phyloP scores from a whole-genome alignment of 2,113 vertebrate species.

The Tenebrosternarchus preto region DNA sequence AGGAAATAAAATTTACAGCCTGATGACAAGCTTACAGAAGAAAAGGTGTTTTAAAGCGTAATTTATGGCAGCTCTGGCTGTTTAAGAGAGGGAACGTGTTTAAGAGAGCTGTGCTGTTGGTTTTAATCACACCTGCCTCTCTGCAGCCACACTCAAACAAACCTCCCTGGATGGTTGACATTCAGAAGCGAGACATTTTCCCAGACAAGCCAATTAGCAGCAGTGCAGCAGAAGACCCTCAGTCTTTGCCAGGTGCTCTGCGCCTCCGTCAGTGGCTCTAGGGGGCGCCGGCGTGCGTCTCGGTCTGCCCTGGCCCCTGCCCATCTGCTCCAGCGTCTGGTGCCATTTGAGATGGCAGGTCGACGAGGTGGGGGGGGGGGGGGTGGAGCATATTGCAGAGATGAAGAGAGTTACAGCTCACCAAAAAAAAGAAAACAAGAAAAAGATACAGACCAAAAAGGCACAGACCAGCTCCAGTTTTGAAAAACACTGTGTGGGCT shows the following conservation, averaged over 20 bases:
- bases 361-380: background rate
- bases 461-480: background rate
- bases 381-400: background rate
- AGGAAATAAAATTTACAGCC: background rate
- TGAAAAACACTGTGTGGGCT: background rate
- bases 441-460: background rate
- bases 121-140: background rate
- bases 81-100: constrained; percentile 18
- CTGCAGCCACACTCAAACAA: constrained; percentile 20
- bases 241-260: constrained; percentile 44
- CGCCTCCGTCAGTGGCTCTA: no score
- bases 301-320: background rate
- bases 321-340: constrained; percentile 47
- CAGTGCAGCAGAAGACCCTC: constrained; percentile 41
- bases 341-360: constrained; percentile 14
- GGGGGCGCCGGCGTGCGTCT: constrained; percentile 24
- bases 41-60: background rate
- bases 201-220: constrained; percentile 39
- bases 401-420: constrained; percentile 24
- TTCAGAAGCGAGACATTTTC: constrained; percentile 47
- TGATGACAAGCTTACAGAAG: background rate
- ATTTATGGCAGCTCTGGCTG: background rate
- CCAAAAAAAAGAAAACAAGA: no score
- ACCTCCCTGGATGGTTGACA: constrained; percentile 27
- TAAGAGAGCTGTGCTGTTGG: background rate